Base-by-base conservation (phyloP, 2,797 vertebrate species). In the Geotrypetes seraphini region DNA sequence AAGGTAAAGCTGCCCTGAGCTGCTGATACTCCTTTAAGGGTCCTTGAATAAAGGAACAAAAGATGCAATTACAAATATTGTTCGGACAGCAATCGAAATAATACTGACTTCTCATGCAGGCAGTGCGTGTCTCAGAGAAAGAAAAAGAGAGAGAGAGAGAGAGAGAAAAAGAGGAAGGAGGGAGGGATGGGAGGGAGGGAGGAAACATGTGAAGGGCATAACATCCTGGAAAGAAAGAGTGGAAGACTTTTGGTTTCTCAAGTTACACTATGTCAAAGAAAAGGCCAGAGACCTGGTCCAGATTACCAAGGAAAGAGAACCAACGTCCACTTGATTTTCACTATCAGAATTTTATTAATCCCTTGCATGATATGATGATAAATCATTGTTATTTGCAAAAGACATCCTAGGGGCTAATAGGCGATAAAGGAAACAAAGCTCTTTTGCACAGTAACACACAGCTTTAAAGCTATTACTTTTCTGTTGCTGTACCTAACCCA, bases 251-350 rank as follows among this genome's bases (percentile, higher is more conserved):
- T 39, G 57, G 36, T 50, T 30, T 31, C 25, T 38, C 43, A 10
- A 8, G 19, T 59, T 44, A 53, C 62, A 60, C 57, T 57, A 48
- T 47, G 31, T n/a, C 38, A 15, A 37, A 32, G 39, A 34, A 37
- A 16, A 25, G 48, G 39, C 41, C 22, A 12, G 46, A 44, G 37
- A 44, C 27, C 32, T 36, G 42, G 33, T 40, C 22, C 37, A 31
- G 8, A 12, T 22, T 22, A 15, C 8, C 9, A 14, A 22, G n/a
- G n/a, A n/a, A n/a, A n/a, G n/a, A n/a, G n/a, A n/a, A n/a, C n/a
- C n/a, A n/a, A n/a, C n/a, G n/a, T n/a, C n/a, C n/a, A n/a, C n/a
- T n/a, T n/a, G n/a, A n/a, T n/a, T n/a, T n/a, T n/a, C n/a, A n/a
- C n/a, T n/a, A n/a, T n/a, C n/a, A n/a, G n/a, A n/a, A n/a, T n/a